phyloP scores from a whole-genome alignment of 2,888 invertebrate genomes.

The Drosophila yooni region DNA sequence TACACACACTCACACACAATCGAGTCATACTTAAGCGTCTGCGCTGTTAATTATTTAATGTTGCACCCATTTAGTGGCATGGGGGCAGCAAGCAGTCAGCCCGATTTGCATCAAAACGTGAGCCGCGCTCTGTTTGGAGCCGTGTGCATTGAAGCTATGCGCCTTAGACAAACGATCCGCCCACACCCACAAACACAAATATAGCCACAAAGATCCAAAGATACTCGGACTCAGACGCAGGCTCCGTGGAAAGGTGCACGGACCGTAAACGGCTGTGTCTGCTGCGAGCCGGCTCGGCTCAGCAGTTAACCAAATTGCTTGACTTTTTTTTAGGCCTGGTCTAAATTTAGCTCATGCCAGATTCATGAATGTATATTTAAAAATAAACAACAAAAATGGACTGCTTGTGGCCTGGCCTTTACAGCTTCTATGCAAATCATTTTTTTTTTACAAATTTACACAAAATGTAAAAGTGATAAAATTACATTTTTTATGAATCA shows the following conservation, averaged over 20 bases:
- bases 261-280: constrained; percentile 42
- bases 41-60: constrained; percentile 78
- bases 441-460: constrained; percentile 10
- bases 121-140: constrained; percentile 48
- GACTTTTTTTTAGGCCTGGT: constrained; percentile 11
- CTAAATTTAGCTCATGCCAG: constrained; percentile 25
- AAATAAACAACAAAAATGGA: background rate
- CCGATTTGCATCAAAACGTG: constrained; percentile 69
- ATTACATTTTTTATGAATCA: constrained; percentile 76
- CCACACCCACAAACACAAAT: constrained; percentile 35
- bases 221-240: background rate
- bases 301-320: background rate
- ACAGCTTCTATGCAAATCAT: constrained; percentile 43
- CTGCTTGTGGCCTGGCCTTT: background rate
- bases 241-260: constrained; percentile 40
- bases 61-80: constrained; percentile 69
- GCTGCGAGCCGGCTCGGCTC: constrained; percentile 3
- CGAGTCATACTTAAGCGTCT: constrained; percentile 10
- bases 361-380: constrained; percentile 12
- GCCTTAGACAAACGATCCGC: constrained; percentile 40
- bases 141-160: constrained; percentile 47
- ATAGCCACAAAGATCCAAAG: constrained; percentile 1
- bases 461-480: constrained; percentile 59
- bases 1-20: constrained; percentile 11
- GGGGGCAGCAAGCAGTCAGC: constrained; percentile 11